Conservation (phyloP, 2,888 invertebrate species). For the Nipponacmea schrenckii region DNA sequence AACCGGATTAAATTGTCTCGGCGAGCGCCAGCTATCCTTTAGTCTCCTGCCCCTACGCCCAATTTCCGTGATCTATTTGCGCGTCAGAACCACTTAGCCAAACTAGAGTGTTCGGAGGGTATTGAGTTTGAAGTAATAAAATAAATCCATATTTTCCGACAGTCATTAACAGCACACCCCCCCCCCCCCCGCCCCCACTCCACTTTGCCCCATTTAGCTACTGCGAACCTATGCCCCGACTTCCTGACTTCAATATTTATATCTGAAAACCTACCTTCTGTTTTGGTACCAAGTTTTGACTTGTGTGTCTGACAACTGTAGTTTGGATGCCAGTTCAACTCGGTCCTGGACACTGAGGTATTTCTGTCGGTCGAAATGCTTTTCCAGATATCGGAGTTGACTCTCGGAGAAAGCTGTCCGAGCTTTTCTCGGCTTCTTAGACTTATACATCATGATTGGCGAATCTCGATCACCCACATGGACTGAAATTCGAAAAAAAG, state of each 20-base stretch:
- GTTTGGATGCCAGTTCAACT: conserved; percentile 94
- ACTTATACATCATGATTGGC: conserved; percentile 36
- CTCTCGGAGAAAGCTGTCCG: conserved; percentile 98
- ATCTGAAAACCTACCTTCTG: conserved; percentile 76
- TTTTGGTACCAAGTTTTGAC: conserved; percentile 99
- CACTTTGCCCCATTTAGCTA: too few relatives aligned
- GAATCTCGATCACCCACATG: conserved; percentile 1
- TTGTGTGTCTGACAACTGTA: conserved; percentile 97
- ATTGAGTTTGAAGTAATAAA: too few relatives aligned
- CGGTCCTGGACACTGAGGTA: conserved; percentile 82
- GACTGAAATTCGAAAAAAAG: background rate
- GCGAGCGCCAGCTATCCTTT: too few relatives aligned
- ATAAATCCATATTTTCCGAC: too few relatives aligned
- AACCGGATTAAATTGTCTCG: too few relatives aligned
- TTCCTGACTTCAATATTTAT: background rate
- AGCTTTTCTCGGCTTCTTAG: conserved; percentile 94
- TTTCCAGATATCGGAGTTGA: conserved; percentile 89
- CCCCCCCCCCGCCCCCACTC: too few relatives aligned
- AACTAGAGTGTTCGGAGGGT: too few relatives aligned
- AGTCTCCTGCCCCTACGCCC: too few relatives aligned
- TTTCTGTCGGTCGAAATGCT: conserved; percentile 95
- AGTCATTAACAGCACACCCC: too few relatives aligned
- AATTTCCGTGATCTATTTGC: too few relatives aligned
- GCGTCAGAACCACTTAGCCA: too few relatives aligned
- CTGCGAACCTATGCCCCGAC: background rate